Evolutionary conservation across 2,888 invertebrate species (phyloP).

Genomic region (Pristionchus maxplancki): DNA sequence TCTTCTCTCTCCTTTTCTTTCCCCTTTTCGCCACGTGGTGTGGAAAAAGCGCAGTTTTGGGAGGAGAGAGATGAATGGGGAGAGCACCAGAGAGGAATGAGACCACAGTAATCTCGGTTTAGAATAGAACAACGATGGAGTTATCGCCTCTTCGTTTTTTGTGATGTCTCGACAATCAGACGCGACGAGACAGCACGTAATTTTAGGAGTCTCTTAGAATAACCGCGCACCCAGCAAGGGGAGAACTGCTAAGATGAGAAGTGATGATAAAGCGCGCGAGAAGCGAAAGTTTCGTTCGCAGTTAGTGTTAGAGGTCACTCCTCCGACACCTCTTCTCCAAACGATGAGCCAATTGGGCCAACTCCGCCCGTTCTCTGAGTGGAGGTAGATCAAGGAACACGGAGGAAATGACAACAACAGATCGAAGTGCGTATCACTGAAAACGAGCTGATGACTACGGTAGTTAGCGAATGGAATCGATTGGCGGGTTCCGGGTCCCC

Average conservation of each 20-base stretch:
- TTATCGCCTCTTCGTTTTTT: background rate
- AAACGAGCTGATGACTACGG: background rate
- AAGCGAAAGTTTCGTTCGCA: slow-evolving; percentile 36
- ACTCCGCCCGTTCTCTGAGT: background rate
- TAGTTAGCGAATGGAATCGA: background rate
- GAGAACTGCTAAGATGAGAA: slow-evolving; percentile 4
- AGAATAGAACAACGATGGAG: background rate
- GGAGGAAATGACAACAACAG: background rate
- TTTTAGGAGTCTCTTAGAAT: background rate
- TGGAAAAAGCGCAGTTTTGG: slow-evolving; percentile 18
- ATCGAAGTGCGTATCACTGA: background rate
- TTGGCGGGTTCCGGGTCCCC: slow-evolving; percentile 25
- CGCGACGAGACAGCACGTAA: background rate
- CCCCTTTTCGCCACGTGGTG: slow-evolving; percentile 33
- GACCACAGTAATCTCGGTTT: background rate
- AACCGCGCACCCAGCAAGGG: background rate
- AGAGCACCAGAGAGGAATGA: background rate
- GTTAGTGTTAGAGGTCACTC: slow-evolving; percentile 31
- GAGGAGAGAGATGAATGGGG: background rate
- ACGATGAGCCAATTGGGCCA: slow-evolving; percentile 15
- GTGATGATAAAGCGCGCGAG: background rate
- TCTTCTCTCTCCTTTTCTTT: background rate
- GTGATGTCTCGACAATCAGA: background rate
- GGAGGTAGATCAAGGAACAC: background rate
- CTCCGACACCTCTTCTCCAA: slow-evolving; percentile 8